Evolutionary conservation across 2,113 vertebrate genomes (phyloP).

Genomic region (Rhinopomastus cyanomelas): DNA sequence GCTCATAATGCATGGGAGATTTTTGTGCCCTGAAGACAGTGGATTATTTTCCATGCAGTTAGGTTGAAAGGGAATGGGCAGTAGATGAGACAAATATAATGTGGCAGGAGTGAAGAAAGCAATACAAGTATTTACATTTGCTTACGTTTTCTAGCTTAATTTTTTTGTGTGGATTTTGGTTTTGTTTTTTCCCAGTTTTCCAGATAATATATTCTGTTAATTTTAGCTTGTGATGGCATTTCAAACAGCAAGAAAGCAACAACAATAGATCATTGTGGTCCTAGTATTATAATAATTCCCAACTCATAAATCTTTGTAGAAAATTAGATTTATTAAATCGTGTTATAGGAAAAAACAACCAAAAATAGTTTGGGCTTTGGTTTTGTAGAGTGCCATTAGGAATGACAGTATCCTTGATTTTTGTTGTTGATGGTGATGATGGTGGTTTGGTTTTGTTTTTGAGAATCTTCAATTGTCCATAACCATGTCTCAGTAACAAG

Average conservation of each 20-base stretch:
- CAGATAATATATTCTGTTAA: not conserved
- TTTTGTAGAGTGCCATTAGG: not conserved
- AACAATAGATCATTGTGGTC: not conserved
- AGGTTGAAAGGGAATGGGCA: not conserved
- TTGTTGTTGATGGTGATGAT: not conserved
- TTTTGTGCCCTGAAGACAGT: not conserved
- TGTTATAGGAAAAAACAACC: not conserved
- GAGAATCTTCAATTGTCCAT: not conserved
- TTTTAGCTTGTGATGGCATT: not conserved
- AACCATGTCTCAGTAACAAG: not conserved
- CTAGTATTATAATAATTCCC: not conserved
- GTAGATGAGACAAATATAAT: not conserved
- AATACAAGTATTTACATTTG: not conserved
- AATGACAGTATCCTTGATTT: rapidly evolving
- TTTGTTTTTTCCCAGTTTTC: not conserved
- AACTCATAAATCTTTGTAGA: not conserved
- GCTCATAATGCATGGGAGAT: not conserved
- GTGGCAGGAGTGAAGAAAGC: not conserved
- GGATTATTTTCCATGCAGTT: not conserved
- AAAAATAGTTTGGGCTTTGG: not conserved
- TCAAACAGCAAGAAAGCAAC: not conserved
- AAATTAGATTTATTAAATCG: not conserved
- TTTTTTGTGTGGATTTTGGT: not conserved
- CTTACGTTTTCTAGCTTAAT: not conserved
- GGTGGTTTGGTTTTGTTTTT: not conserved